Evolutionary conservation across 2,888 invertebrate genomes (phyloP).

Genomic region (Idaea aversata): DNA sequence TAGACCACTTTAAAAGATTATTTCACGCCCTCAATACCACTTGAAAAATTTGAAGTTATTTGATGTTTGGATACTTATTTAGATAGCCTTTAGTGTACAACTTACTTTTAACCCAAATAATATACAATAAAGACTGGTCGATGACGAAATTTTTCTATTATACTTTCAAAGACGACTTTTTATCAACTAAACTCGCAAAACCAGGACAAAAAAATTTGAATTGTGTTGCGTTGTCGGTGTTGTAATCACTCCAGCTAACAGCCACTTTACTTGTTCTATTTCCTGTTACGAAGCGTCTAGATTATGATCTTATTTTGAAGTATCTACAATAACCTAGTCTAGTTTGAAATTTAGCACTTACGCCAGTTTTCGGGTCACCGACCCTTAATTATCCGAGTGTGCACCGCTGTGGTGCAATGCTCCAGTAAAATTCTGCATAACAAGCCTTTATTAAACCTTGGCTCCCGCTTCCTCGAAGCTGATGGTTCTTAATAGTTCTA

Average conservation of each 20-base stretch:
- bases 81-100: background rate
- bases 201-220: background rate
- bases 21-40: background rate
- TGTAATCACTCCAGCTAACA: background rate
- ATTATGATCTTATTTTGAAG: background rate
- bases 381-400: conserved; percentile 73
- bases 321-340: conserved; percentile 10
- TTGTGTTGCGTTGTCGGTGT: background rate
- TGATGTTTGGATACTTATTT: background rate
- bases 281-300: conserved; percentile 3
- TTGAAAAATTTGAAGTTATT: background rate
- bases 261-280: background rate
- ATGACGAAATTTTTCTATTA: background rate
- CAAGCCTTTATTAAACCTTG: conserved; percentile 72
- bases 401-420: conserved; percentile 71
- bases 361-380: conserved; percentile 61
- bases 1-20: background rate
- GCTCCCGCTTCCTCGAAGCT: conserved; percentile 46
- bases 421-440: conserved; percentile 78
- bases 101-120: background rate
- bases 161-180: background rate
- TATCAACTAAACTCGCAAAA: background rate
- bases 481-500: conserved; percentile 44
- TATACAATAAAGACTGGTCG: background rate
- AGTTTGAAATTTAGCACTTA: conserved; percentile 59